Base-by-base conservation (phyloP, 2,888 invertebrate species). In the Epicampocera succincta region DNA sequence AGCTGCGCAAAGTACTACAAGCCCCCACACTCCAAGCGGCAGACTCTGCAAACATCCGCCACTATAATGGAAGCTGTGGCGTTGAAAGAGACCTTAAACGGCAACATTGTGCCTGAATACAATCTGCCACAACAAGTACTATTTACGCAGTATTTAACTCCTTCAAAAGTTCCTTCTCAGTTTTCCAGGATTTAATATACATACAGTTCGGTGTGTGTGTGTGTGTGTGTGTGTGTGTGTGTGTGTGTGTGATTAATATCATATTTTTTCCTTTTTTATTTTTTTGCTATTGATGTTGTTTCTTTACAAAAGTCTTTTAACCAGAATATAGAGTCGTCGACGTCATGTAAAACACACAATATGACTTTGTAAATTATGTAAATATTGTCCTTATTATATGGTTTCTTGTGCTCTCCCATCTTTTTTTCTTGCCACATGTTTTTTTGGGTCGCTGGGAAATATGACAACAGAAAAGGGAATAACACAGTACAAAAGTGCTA, bases 321-420 rank as follows among this genome's bases (percentile, higher is more conserved):
- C 46, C 48, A 29, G 33, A 69, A 42, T 21, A 63, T 48, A 68
- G 46, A 77, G 44, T 58, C 29, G 68, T 68, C 44, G 13, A 58
- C 77, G 77, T 77, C 56, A 65, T 74, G 77, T 81, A 60, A 74
- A 73, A 60, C 69, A 71, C 60, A 82, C 63, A 68, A 81, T 81
- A 81, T 82, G 82, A 78, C 74, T 78, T 82, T 78, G 52, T 78
- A 78, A 74, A 82, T 78, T 82, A 78, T 74, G 58, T 78, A 78
- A 74, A 78, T 74, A 68, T 54, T 74, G 54, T 82, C 60, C 81
- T 74, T 82, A 74, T 82, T 81, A 77, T 69, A 73, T 58, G 52
- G 69, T 56, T 77, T 73, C 58, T 73, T 72, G 48, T 61, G 40
- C 54, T 68, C 3, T 48, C 19, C 29, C 44, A n/a, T n/a, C 1